Conservation (phyloP, 2,113 vertebrate genomes). For the Egretta garzetta region DNA sequence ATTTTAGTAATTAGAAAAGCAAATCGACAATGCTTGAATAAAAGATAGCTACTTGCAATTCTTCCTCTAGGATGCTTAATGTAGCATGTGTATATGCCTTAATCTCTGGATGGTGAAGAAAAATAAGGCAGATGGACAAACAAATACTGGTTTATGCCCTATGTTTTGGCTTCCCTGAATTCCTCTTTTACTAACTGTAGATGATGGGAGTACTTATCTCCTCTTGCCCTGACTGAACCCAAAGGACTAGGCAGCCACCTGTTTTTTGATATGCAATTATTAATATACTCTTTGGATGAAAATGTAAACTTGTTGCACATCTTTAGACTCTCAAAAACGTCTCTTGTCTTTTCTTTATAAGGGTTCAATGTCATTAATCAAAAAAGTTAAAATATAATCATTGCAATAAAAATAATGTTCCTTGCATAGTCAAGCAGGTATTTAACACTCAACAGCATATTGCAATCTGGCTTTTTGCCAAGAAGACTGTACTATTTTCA, state of each 20-base stretch:
- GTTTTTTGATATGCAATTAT: neutral
- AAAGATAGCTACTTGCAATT: neutral
- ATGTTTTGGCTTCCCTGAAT: neutral
- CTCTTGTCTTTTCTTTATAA: neutral
- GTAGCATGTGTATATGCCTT: neutral
- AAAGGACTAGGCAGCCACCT: neutral
- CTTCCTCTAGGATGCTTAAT: neutral
- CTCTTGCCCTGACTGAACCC: neutral
- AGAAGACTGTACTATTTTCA: neutral
- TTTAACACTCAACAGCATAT: neutral
- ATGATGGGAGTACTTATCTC: neutral
- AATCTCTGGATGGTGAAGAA: neutral
- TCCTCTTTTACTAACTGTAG: neutral
- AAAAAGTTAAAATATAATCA: neutral
- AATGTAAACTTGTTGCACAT: neutral
- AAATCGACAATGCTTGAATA: neutral
- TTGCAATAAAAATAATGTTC: neutral
- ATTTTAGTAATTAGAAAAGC: conserved; percentile 42
- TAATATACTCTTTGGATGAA: neutral
- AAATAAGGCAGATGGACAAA: neutral
- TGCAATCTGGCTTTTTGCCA: neutral
- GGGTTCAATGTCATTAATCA: neutral
- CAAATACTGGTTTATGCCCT: neutral
- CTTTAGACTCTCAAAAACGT: neutral
- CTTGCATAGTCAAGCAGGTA: neutral